phyloP scores from a whole-genome alignment of 1,140 invertebrate genomes.

The Chironomus tepperi region DNA sequence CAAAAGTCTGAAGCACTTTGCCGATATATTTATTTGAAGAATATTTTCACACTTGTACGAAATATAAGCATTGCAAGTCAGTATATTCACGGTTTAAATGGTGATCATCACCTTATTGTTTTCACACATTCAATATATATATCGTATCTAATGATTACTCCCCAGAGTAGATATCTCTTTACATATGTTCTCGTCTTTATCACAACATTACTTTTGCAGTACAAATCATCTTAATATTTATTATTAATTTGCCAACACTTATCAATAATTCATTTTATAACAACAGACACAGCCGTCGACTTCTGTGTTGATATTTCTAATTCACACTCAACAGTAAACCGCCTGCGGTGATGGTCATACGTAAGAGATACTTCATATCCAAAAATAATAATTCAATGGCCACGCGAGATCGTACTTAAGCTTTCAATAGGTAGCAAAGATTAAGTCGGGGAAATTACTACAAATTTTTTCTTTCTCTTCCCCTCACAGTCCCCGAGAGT shows the following conservation, averaged over 20 bases:
- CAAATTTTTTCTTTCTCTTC: not conserved
- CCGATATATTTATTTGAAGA: constrained; percentile 20
- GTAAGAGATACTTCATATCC: too few species aligned
- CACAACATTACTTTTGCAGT: not conserved
- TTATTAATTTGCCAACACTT: constrained; percentile 14
- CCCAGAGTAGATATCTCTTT: not conserved
- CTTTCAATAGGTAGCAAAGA: constrained; percentile 7
- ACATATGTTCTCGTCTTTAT: constrained; percentile 13
- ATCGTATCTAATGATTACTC: constrained; percentile 7
- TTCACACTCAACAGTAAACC: too few species aligned
- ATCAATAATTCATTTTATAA: not conserved
- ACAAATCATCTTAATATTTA: not conserved
- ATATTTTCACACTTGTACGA: constrained; percentile 14
- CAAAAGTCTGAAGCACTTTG: not conserved
- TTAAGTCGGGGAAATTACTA: not conserved
- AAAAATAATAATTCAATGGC: not conserved
- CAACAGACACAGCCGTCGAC: too few species aligned
- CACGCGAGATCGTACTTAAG: constrained; percentile 17
- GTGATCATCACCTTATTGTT: constrained; percentile 27
- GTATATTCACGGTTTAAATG: constrained; percentile 15
- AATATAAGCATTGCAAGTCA: constrained; percentile 13
- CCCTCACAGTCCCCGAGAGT: too few species aligned
- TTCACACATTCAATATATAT: constrained; percentile 26
- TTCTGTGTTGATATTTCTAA: too few species aligned
- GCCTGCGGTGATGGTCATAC: too few species aligned